Base-by-base conservation (phyloP, 2,113 vertebrate species). In the Pelmatolapia mariae region DNA sequence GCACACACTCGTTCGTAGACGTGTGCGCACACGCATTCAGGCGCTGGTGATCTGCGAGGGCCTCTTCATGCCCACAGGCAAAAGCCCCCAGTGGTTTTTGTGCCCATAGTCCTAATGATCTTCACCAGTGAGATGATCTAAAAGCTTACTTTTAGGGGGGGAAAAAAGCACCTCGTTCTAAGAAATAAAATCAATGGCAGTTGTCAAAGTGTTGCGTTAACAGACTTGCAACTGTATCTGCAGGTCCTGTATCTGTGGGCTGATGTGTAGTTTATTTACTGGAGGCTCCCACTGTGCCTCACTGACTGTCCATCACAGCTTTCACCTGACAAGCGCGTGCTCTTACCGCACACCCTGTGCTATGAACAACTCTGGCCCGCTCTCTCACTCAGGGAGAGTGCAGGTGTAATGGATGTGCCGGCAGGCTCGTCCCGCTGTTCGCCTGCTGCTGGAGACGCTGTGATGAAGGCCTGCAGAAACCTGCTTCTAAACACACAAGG, bases 21-120 rank as follows among this genome's bases (percentile, higher is more conserved):
- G 4, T 33, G 1, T 43, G 7, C 78, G 2, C 88, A 26, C 88
- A 29, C 2, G 7, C 88, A 68, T 47, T 50, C 71, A 38, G 81
- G 16, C 82, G 5, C 31, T 73, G 82, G 78, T 80, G 89, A 91
- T 81, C 82, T 33, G 85, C 8, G 31, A 16, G 19, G 89, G 89
- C 63, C 22, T 80, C 81, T 83, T 76, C 43, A 4, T 89, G 86
- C 90, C 91, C 92, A 81, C 45, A 85, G 91, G 93, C 93, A 9
- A 76, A 87, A 89, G 31, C 66, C 92, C 90, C 90, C 80, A 66
- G 40, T 78, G 82, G 26, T 57, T 83, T 86, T 45, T 68, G 68
- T 54, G 16, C 84, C 89, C 88, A 31, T 85, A 19, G 80, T 80
- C 84, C 52, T 89, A 87, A 94, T 85, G 84, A 85, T 33, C 81